phyloP scores from a whole-genome alignment of 2,113 vertebrate species.

The Mus pahari region DNA sequence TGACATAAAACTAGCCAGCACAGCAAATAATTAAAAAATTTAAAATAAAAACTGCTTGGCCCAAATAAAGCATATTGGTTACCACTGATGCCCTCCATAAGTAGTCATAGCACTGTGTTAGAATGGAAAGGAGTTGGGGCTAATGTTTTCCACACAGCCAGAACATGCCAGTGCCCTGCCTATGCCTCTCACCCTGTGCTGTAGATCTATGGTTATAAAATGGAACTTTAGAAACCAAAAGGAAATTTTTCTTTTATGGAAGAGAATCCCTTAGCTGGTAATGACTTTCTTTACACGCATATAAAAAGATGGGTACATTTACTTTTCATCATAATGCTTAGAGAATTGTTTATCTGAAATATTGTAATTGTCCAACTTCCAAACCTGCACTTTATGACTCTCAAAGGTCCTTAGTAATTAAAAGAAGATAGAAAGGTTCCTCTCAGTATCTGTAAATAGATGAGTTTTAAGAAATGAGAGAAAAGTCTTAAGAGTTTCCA shows the following conservation, averaged over 20 bases:
- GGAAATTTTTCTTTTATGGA: slow-evolving; percentile 34
- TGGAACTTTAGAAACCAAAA: slow-evolving; percentile 27
- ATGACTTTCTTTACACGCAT: slow-evolving; percentile 72
- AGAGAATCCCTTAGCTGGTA: slow-evolving; percentile 54
- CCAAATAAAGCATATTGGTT: not conserved
- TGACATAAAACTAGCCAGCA: not conserved
- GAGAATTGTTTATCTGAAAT: slow-evolving; percentile 50
- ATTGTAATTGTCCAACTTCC: slow-evolving; percentile 8
- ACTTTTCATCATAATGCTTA: slow-evolving; percentile 52
- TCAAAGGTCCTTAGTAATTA: not conserved
- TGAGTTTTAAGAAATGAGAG: not conserved
- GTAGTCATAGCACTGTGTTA: not conserved
- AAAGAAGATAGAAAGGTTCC: not conserved
- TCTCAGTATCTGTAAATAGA: not conserved
- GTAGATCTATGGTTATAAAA: not conserved
- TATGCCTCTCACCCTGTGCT: not conserved
- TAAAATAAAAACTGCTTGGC: not conserved
- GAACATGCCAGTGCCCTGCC: no score
- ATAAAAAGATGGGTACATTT: slow-evolving; percentile 57
- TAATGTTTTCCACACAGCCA: not conserved
- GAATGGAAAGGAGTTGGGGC: not conserved
- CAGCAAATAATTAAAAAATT: slow-evolving; percentile 29
- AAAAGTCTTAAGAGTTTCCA: not conserved
- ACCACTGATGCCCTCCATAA: not conserved
- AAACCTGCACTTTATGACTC: slow-evolving; percentile 22